Percentiles rank a stretch among this genome's conserved stretches.
These are phyloP conservation scores for Balearica regulorum DNA, from an alignment of 2,797 vertebrate genomes.

Conservation along the genomic window DNA sequence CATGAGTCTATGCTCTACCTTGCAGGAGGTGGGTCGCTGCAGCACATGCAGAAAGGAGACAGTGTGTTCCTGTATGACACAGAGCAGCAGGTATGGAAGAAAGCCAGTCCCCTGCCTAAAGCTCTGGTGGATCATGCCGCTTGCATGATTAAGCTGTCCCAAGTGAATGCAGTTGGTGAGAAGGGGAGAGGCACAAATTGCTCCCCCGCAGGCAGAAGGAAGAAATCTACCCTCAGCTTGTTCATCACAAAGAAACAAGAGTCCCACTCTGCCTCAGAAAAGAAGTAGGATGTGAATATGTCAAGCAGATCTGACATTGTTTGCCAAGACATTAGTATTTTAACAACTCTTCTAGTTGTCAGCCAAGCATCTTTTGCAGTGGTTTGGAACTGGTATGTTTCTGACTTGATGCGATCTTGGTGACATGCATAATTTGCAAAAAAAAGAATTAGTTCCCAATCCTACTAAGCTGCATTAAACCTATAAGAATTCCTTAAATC, in stretches of 20 bases:
- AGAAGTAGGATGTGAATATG: neutral
- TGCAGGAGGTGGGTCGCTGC: constrained; percentile 27
- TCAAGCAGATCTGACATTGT: neutral
- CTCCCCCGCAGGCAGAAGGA: neutral
- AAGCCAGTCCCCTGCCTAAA: constrained; percentile 32
- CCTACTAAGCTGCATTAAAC: neutral
- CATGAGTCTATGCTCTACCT: neutral
- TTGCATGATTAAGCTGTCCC: constrained; percentile 28
- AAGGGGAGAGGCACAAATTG: neutral
- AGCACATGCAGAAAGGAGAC: constrained; percentile 28
- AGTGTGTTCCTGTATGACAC: constrained; percentile 46
- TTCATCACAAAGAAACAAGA: neutral
- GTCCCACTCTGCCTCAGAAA: neutral
- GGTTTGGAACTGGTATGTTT: neutral
- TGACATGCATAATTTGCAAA: neutral
- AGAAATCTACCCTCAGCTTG: constrained; percentile 16
- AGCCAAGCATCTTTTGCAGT: neutral
- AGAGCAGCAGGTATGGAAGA: neutral
- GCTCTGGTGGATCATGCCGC: constrained; percentile 53
- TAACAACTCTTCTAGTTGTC: neutral
- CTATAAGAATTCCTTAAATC: neutral
- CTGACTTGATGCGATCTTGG: neutral
- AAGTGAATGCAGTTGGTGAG: neutral
- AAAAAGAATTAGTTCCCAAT: neutral
- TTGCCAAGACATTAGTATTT: neutral